Evolutionary conservation across 1,140 invertebrate species (phyloP).

Genomic region (Ceratina calcarata): DNA sequence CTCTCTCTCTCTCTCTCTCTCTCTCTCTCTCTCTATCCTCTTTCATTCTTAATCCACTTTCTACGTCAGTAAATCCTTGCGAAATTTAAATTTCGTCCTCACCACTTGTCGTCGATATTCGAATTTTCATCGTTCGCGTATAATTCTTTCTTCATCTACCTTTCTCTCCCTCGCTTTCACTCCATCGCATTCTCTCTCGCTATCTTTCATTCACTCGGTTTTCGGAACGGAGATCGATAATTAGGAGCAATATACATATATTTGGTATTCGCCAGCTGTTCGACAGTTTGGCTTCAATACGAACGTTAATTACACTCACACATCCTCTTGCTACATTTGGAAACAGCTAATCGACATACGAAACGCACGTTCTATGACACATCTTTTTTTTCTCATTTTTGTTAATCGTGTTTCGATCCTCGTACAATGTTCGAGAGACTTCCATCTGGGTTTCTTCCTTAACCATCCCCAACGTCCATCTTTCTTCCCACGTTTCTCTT

Average conservation of each 20-base stretch:
- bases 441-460: not conserved
- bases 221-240: slow-evolving; percentile 48
- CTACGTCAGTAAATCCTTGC: not conserved
- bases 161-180: not conserved
- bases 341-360: slow-evolving; percentile 49
- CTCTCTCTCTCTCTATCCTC: not conserved
- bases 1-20: not conserved
- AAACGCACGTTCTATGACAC: slow-evolving; percentile 41
- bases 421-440: slow-evolving; percentile 6
- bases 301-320: slow-evolving; percentile 50
- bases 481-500: not conserved
- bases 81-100: not conserved
- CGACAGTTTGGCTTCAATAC: slow-evolving; percentile 47
- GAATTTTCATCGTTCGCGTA: not conserved
- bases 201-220: not conserved
- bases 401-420: not conserved
- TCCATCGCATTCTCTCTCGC: not conserved
- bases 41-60: not conserved
- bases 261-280: slow-evolving; percentile 51
- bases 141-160: not conserved
- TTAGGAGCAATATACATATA: slow-evolving; percentile 51
- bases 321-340: slow-evolving; percentile 50
- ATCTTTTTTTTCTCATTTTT: not conserved
- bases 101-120: not conserved
- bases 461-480: no score